Evolutionary conservation across 2,888 invertebrate species (phyloP), one percentile per base, ranked within the genome.

Genomic region (Hololepta plana): DNA sequence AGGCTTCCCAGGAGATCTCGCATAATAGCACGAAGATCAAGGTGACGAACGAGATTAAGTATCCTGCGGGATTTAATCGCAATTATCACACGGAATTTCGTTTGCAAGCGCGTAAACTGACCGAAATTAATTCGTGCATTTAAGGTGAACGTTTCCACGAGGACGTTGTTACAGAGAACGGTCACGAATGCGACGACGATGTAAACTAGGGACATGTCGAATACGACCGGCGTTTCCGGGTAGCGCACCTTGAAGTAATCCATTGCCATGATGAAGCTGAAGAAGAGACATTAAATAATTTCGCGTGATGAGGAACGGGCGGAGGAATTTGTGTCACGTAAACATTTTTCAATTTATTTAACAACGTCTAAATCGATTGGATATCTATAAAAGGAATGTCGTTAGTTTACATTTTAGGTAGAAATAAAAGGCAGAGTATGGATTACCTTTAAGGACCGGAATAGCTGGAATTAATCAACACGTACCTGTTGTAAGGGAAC

Each of bases 151-250:
- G 80, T 62, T 42, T 88, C 84, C 7, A 90, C 70, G 10, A 90
- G 57, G 30, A 85, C 57, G 46, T 88, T 90, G 54, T 87, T 90
- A 27, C 73, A 65, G 34, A 85, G 58, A 4, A 90, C 90, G 3
- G 88, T 84, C 30, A 76, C 65, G 42, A 88, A 84, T 14, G 88
- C 87, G 36, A 82, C 76, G n/a, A 77, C 66, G 37, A 90, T 87
- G 54, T 90, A 90, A 20, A 87, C 81, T 35, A 85, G 67, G 8
- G 85, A 85, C 79, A 90, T 85, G 51, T 90, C 90, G 50, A 90
- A 79, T 44, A 88, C 77, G 33, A 90, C 84, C 2, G 81, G 79
- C 1, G 80, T 71, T 28, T 72, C 72, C 1, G 84, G 85, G 51
- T 81, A 88, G 38, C 77, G 68, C 11, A 65, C 62, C 57, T 85